These are phyloP conservation scores for Enteromius unitaeniatus DNA, from an alignment of 2,797 vertebrate genomes.

Conservation along the genomic window DNA sequence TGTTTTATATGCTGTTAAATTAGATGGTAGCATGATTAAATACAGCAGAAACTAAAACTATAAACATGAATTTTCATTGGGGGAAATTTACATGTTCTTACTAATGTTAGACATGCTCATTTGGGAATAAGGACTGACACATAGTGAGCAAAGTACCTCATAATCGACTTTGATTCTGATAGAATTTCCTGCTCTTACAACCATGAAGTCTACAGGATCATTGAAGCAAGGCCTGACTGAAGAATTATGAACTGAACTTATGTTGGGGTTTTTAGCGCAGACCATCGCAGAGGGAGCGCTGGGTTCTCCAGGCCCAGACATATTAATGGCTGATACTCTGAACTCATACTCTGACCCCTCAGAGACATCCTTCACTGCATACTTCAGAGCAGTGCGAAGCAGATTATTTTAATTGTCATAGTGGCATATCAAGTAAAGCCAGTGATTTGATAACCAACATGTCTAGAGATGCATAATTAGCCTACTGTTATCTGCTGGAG, in stretches of 20 bases:
- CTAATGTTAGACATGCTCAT: slow-evolving; percentile 16
- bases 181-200: slow-evolving; percentile 80
- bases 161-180: slow-evolving; percentile 80
- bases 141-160: slow-evolving; percentile 76
- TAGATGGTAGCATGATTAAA: background rate
- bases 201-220: slow-evolving; percentile 79
- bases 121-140: background rate
- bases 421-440: background rate
- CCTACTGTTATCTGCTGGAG: background rate
- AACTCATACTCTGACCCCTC: slow-evolving; percentile 88
- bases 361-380: slow-evolving; percentile 74
- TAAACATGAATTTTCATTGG: background rate
- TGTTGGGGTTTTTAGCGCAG: slow-evolving; percentile 81
- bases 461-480: slow-evolving; percentile 14
- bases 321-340: slow-evolving; percentile 84
- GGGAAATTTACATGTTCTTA: slow-evolving; percentile 1
- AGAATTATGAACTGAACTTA: slow-evolving; percentile 70
- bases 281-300: slow-evolving; percentile 80
- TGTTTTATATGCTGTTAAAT: background rate
- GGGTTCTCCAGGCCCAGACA: slow-evolving; percentile 80
- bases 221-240: slow-evolving; percentile 82
- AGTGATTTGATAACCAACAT: slow-evolving; percentile 13
- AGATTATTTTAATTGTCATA: slow-evolving; percentile 23
- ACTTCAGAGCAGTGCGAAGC: slow-evolving; percentile 66
- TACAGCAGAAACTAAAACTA: background rate